Evolutionary conservation across 2,797 vertebrate species (phyloP), one percentile per base, ranked within the genome.

Genomic region (Menidia menidia): DNA sequence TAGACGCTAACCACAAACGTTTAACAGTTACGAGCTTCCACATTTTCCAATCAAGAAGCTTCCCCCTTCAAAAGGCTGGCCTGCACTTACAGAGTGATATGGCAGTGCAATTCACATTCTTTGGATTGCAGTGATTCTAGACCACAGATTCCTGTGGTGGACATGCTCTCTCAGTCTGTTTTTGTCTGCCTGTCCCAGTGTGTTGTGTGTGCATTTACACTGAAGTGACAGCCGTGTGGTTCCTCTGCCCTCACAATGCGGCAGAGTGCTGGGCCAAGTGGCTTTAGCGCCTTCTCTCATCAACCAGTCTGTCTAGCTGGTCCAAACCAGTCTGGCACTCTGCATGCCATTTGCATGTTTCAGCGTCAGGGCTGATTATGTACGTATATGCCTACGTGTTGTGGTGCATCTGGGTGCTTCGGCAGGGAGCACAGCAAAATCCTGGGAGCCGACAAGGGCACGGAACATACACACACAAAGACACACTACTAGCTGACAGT

Each of bases 81-180:
- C 63, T 54, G 52, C 68, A 59, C 74, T 77, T 87, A 79, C 62
- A 78, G 69, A 74, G 82, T 74, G 75, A 85, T 79, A 89, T 66
- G 78, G 78, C 69, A 84, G 84, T 31, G 59, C 70, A 80, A 90
- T 89, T 87, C 86, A 80, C 89, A 93, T 92, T 91, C 87, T 87
- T 85, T 53, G 84, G 87, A 93, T 91, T 73, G 86, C 83, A 76
- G 77, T 67, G 76, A 91, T 89, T 92, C 88, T 83, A 91, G 88
- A 92, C 90, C 92, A 86, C 89, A 90, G 89, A 94, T 94, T 94
- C 90, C 91, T 94, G 93, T 4, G 90, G 91, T 77, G 64, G 68
- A 68, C 85, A 71, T 77, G 86, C 81, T 86, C 83, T 52, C 74
- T 69, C 75, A 30, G 74, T 91, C 86, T 90, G 83, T 87, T 87